Base-by-base conservation (phyloP, 2,888 invertebrate species). In the Scaptodrosophila latifasciaeformis region DNA sequence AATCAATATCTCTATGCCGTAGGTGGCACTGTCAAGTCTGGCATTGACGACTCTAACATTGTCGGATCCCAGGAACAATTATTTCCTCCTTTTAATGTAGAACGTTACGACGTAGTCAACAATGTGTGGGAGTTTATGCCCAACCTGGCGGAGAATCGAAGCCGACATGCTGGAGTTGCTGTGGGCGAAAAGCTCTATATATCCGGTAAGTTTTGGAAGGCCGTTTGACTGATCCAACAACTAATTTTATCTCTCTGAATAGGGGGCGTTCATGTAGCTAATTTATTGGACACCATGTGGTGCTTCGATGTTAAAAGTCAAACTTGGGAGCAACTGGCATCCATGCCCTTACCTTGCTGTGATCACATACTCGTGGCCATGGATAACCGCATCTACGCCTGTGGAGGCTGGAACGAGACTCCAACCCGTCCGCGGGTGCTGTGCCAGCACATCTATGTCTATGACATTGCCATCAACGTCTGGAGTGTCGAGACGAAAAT, bases 381-480 rank as follows among this genome's bases (percentile, higher is more conserved):
- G 29, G 88, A 87, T 18, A 88, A 89, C 59, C 88, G 87, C 54
- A 84, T 92, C 39, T 91, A 90, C 69, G 89, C 90, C 2, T 91
- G 90, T 70, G 91, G 91, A 2, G 91, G 91, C 19, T 92, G 90
- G 91, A 88, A 88, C 54, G 90, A 90, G 66, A 88, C 89, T 50
- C 84, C 87, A 31, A 87, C 87, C 4, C 88, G 89, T 60, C 82
- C 81, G 2, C 82, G 91, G 43, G 86, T 89, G 0, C 86, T 91
- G 10, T 90, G 90, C 0, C 88, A 89, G 61, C 89, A 90, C 0
- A 90, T 92, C 40, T 92, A 92, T 77, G 88, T 88, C 6, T 92
- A 91, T 74, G 89, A 91, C 75, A 87, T 89, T 0, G 80, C 85
- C 7, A 86, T 86, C 5, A 89, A 91, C 67, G 78, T 86, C 1